phyloP scores from a whole-genome alignment of 2,113 vertebrate species.

The Gymnorhina tibicen region DNA sequence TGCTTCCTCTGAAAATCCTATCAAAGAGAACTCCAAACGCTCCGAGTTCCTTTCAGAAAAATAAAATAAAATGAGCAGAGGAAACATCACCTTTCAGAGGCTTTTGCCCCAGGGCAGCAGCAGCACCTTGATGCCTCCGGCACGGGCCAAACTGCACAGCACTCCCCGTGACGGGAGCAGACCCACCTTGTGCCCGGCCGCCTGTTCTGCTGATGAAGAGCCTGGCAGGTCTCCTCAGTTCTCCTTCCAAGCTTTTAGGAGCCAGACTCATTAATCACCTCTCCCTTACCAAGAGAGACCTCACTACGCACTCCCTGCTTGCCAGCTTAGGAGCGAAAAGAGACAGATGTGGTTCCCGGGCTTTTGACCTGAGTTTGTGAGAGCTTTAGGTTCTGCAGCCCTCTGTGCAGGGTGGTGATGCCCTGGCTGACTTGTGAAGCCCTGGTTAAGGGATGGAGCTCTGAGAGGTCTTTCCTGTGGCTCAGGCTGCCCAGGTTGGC shows the following conservation, averaged over 20 bases:
- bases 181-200: not conserved
- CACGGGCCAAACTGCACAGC: not conserved
- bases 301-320: not conserved
- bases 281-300: not conserved
- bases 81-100: not conserved
- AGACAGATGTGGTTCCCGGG: not conserved
- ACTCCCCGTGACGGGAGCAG: rapidly evolving
- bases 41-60: not conserved
- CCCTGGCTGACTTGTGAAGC: not conserved
- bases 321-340: not conserved
- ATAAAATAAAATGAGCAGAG: not conserved
- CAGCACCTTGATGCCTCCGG: not conserved
- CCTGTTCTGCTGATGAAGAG: not conserved
- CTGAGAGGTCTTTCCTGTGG: not conserved
- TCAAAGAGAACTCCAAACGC: not conserved
- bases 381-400: not conserved
- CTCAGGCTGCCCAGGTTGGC: not conserved
- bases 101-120: not conserved
- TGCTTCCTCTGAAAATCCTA: not conserved
- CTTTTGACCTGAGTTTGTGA: not conserved
- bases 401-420: not conserved
- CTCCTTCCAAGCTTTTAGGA: slow-evolving; percentile 13
- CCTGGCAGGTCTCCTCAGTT: slow-evolving; percentile 23
- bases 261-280: slow-evolving; percentile 40
- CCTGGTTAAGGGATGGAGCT: not conserved